Conservation (phyloP, 2,797 vertebrate genomes). For the Gorsachius magnificus region DNA sequence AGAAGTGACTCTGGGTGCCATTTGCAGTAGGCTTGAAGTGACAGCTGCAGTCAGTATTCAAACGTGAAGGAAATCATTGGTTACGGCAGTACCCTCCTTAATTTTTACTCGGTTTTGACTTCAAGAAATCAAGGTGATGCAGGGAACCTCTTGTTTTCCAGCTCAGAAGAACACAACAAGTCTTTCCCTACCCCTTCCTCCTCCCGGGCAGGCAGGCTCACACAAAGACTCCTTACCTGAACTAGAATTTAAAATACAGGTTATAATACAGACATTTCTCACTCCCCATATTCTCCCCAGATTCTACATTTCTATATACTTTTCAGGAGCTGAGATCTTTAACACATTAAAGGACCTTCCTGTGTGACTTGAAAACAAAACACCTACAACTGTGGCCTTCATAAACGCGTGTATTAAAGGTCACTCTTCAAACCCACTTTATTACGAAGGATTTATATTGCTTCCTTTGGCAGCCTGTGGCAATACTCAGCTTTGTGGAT, state of each 20-base stretch:
- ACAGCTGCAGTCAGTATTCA: not conserved
- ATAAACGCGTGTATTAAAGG: not conserved
- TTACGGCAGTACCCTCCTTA: not conserved
- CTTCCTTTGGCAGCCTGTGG: not conserved
- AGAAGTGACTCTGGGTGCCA: rapidly evolving
- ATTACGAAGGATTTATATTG: not conserved
- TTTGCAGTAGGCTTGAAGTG: rapidly evolving
- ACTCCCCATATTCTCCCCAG: not conserved
- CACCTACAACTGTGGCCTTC: not conserved
- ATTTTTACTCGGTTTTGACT: not conserved
- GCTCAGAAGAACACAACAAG: not conserved
- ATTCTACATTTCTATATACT: not conserved
- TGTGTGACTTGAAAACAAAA: not conserved
- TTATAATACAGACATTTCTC: not conserved
- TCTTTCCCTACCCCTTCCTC: not conserved
- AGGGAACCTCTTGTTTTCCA: not conserved
- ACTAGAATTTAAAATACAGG: not conserved
- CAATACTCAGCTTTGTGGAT: not conserved
- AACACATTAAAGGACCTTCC: not conserved
- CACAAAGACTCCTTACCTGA: not conserved
- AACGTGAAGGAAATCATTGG: not conserved
- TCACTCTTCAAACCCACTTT: not conserved
- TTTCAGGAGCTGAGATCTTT: not conserved
- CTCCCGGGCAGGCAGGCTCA: not conserved
- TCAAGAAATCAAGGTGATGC: not conserved